These are phyloP conservation scores for Sitobion miscanthi DNA, from an alignment of 1,140 invertebrate species.

Conservation along the genomic window DNA sequence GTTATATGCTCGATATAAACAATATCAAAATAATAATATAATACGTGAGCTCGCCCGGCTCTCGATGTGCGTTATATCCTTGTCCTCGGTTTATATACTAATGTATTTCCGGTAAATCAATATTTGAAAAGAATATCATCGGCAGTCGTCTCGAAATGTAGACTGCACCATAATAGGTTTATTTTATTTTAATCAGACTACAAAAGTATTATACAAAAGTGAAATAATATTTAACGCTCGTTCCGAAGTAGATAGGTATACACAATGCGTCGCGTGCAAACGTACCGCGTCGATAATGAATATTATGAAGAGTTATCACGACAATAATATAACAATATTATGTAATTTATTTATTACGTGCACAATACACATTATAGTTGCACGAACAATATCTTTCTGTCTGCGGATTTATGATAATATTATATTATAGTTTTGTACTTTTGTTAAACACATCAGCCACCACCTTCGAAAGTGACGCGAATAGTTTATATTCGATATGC, in stretches of 20 bases:
- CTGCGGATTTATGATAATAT: background rate
- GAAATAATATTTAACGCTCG: background rate
- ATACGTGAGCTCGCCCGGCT: background rate
- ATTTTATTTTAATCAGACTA: too few relatives aligned
- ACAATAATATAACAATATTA: too few relatives aligned
- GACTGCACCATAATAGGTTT: background rate
- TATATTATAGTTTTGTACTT: background rate
- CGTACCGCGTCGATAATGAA: background rate
- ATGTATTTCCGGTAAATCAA: background rate
- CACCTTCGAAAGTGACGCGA: background rate
- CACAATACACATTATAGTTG: background rate
- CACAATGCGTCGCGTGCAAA: background rate
- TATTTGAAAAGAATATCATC: background rate
- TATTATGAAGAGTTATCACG: background rate
- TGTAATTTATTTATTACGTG: background rate
- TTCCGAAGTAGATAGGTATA: background rate
- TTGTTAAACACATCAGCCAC: background rate
- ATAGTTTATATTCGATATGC: background rate
- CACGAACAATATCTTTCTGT: background rate
- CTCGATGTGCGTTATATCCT: background rate
- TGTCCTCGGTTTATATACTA: background rate
- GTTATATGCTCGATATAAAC: background rate
- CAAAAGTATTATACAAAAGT: background rate
- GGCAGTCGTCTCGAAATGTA: background rate
- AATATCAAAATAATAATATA: background rate